phyloP scores from a whole-genome alignment of 1,140 invertebrate species.

The Ceratina japonica region DNA sequence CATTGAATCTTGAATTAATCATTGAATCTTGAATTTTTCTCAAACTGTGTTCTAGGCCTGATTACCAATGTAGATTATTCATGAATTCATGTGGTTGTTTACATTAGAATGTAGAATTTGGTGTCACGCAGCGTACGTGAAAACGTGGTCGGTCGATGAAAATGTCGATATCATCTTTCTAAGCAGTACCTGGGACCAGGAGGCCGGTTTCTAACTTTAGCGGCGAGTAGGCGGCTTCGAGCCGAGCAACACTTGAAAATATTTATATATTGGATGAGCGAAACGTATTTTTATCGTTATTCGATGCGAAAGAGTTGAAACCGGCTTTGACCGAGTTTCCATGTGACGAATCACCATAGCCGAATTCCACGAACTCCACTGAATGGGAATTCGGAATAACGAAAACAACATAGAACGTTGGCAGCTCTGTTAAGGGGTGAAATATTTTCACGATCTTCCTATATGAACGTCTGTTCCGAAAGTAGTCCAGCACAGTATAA shows the following conservation, averaged over 20 bases:
- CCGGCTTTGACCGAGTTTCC: background rate
- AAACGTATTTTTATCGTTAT: conserved; percentile 73
- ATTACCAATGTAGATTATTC: background rate
- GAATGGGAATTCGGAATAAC: background rate
- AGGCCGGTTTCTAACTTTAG: conserved; percentile 77
- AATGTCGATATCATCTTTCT: conserved; percentile 73
- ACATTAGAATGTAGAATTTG: background rate
- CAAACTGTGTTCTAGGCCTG: background rate
- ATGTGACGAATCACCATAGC: no score
- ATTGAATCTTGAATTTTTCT: no score
- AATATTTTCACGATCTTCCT: no score
- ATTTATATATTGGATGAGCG: conserved; percentile 74
- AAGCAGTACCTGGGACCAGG: conserved; percentile 71
- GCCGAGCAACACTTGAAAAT: conserved; percentile 73
- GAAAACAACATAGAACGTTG: no score
- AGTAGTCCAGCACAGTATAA: no score
- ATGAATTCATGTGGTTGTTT: background rate
- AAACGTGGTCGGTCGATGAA: conserved; percentile 61
- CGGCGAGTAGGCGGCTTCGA: conserved; percentile 73
- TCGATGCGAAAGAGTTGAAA: conserved; percentile 21
- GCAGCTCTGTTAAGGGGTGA: no score
- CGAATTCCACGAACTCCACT: background rate
- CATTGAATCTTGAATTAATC: no score
- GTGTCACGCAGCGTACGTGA: conserved; percentile 14
- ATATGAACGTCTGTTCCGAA: no score